Evolutionary conservation across 2,797 vertebrate genomes (phyloP), one percentile per base, ranked within the genome.

Genomic region (Trachurus trachurus): DNA sequence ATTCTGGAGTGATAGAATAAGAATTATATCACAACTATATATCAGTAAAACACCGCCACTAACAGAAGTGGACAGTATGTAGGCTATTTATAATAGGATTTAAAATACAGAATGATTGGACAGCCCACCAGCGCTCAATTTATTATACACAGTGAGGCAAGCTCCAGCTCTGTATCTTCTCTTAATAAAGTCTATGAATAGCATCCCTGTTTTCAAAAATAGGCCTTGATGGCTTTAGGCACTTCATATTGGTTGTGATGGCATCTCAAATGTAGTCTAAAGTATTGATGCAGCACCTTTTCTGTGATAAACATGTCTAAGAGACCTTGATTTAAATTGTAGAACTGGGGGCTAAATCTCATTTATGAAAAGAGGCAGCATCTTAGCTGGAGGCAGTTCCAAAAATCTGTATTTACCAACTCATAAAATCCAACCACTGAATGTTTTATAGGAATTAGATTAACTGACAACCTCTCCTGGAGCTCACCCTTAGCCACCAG

Each of bases 281-380:
- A 71, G 61, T 66, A 66, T 47, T 56, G 9, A 73, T 68, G 17
- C 22, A 22, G 16, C 60, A 45, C 47, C 9, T 26, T 75, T 53
- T 65, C 22, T 57, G 66, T 52, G 61, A 64, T 63, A 53, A 50
- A 19, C 26, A 66, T 34, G 19, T 44, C 11, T 2, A 29, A 44
- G 15, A 52, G 37, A 44, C 37, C n/a, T 45, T n/a, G 17, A 60
- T 61, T 73, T 47, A 17, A 15, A 12, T 29, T 65, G 11, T 39
- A 26, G 12, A 65, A 58, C n/a, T 26, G 39, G 17, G 17, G 11
- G 17, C 22, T 40, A 54, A 42, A 47, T 62, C n/a, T 57, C 13
- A 62, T 56, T 45, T n/a, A 61, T 53, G 34, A 57, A 29, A 59
- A 37, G 39, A 56, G 40, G 11, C 50, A 54, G 58, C 3, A 1